Evolutionary conservation across 2,113 vertebrate genomes (phyloP).

Genomic region (Campylorhamphus procurvoides): DNA sequence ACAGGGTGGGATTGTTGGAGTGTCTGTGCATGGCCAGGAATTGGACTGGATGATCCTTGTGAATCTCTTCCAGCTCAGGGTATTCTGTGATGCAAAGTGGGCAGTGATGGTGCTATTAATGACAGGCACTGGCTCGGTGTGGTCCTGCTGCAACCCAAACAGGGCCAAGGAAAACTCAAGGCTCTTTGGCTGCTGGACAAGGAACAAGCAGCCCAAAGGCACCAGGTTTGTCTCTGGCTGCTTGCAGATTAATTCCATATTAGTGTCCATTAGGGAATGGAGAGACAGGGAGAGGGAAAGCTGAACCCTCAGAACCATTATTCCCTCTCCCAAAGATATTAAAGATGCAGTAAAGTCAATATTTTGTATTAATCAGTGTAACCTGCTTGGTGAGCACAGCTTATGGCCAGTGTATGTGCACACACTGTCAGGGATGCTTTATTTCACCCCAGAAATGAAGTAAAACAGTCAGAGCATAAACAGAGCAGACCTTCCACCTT

Average conservation of each 20-base stretch:
- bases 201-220: not conserved
- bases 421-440: not conserved
- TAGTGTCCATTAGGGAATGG: not conserved
- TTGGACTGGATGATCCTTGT: not conserved
- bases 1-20: not conserved
- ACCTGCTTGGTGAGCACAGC: not conserved
- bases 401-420: not conserved
- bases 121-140: not conserved
- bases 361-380: not conserved
- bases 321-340: not conserved
- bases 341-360: not conserved
- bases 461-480: not conserved
- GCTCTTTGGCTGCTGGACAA: not conserved
- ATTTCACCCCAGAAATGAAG: not conserved
- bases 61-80: not conserved
- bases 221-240: not conserved
- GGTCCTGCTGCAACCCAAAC: not conserved
- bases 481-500: not conserved
- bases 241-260: not conserved
- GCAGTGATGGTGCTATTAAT: fast-evolving
- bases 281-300: not conserved
- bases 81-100: fast-evolving
- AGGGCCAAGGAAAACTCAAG: not conserved
- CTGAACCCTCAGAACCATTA: not conserved
- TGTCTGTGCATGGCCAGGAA: not conserved